Evolutionary conservation across 1,140 invertebrate species (phyloP), one percentile per base, ranked within the genome.

Genomic region (Conus ventricosus): DNA sequence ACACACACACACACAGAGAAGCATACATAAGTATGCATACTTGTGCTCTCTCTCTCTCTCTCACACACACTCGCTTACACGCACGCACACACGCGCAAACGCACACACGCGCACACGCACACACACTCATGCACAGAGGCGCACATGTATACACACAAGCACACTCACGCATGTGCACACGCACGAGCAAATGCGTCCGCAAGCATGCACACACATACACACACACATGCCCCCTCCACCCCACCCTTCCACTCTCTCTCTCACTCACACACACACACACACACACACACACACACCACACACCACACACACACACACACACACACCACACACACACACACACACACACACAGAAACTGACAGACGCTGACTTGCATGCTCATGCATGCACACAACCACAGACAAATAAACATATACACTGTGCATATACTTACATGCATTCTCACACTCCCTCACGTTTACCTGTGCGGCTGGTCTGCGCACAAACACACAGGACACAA

Each of bases 61-160:
- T 85, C 88, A 87, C 88, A 60, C 67, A 84, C 88, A 87, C 89
- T 90, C 85, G 88, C 88, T 80, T n/a, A 10, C 76, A 60, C n/a
- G n/a, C n/a, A n/a, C n/a, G n/a, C n/a, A n/a, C n/a, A n/a, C n/a
- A n/a, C n/a, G 78, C 53, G 6, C 67, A 4, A 7, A 78, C 67
- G 1, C 83, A 53, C 53, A 53, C 83, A 87, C 25, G 78, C 53
- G 6, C 67, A 4, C 60, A 78, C 67, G 1, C 83, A 53, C 53
- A 53, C 83, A 87, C 76, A 63, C 84, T 86, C 76, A 87, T 39
- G 82, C 84, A 63, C 88, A 81, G 57, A 11, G 57, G 57, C 57
- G 5, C 57, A 60, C 57, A 60, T 8, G 5, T 15, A 60, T 8
- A 4, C 57, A 60, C 8, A 4, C 57, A 60, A 2, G 57, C 57